Evolutionary conservation across 2,797 vertebrate genomes (phyloP).

Genomic region (Coracias cyanogaster): DNA sequence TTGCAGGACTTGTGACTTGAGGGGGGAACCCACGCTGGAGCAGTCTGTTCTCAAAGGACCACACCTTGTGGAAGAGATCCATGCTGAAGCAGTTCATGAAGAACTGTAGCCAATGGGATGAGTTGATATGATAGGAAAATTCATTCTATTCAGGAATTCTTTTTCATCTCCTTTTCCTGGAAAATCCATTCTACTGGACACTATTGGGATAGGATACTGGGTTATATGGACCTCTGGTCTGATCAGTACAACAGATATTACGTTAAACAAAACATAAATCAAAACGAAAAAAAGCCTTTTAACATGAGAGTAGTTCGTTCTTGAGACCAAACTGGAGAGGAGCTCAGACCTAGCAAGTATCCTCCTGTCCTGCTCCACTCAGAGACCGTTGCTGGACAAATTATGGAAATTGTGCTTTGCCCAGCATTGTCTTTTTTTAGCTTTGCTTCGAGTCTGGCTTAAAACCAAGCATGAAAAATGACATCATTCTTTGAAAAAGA

Average conservation of each 20-base stretch:
- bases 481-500: background rate
- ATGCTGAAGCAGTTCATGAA: background rate
- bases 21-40: too few relatives aligned
- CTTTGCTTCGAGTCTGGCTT: background rate
- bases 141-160: background rate
- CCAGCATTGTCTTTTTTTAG: background rate
- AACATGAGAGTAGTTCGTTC: background rate
- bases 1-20: too few relatives aligned
- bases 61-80: too few relatives aligned
- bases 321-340: background rate
- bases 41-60: too few relatives aligned
- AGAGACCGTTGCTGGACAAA: background rate
- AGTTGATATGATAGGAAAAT: background rate
- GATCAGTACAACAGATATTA: background rate
- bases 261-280: background rate
- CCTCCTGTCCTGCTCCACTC: background rate
- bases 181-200: background rate
- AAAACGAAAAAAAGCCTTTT: background rate
- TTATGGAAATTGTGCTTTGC: background rate
- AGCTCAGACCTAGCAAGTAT: background rate
- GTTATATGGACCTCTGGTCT: background rate
- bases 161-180: background rate
- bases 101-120: background rate
- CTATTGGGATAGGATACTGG: background rate
- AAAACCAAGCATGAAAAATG: background rate